Conservation (phyloP, 2,888 invertebrate species). For the Lycophotia porphyrea region DNA sequence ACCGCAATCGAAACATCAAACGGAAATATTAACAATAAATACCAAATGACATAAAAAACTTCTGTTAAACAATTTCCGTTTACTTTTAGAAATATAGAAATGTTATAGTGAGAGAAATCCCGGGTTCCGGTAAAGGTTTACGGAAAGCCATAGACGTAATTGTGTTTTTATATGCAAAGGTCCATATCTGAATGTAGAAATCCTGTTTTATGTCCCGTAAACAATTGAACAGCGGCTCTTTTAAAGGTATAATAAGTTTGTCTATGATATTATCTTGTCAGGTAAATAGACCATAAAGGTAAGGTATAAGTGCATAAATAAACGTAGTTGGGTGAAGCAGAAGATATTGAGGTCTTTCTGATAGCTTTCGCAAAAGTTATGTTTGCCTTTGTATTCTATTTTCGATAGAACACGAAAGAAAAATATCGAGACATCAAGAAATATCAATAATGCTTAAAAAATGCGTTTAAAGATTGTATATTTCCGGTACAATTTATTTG, state of each 20-base stretch:
- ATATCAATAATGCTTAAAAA: neutral
- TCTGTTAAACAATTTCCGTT: conserved; percentile 13
- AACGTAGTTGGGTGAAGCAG: conserved; percentile 8
- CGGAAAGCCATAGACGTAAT: conserved; percentile 35
- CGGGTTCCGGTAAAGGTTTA: conserved; percentile 24
- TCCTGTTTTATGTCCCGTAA: conserved; percentile 56
- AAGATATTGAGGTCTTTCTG: neutral
- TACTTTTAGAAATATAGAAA: conserved; percentile 40
- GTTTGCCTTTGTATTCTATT: neutral
- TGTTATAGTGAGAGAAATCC: conserved; percentile 27
- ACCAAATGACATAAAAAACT: conserved; percentile 17
- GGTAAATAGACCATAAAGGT: conserved; percentile 24
- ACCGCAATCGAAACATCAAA: conserved; percentile 9
- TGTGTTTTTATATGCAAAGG: conserved; percentile 61
- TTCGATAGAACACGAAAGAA: neutral
- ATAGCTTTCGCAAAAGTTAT: neutral
- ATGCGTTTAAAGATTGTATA: conserved; percentile 1
- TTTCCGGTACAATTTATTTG: conserved; percentile 29
- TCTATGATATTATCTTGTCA: conserved; percentile 42
- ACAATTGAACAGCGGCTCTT: conserved; percentile 44
- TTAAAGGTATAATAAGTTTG: conserved; percentile 39
- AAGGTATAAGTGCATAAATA: conserved; percentile 5
- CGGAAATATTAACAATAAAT: conserved; percentile 28
- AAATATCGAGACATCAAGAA: neutral
- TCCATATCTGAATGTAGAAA: conserved; percentile 49